Conservation (phyloP, 2,113 vertebrate species). For the Lutjanus erythropterus region DNA sequence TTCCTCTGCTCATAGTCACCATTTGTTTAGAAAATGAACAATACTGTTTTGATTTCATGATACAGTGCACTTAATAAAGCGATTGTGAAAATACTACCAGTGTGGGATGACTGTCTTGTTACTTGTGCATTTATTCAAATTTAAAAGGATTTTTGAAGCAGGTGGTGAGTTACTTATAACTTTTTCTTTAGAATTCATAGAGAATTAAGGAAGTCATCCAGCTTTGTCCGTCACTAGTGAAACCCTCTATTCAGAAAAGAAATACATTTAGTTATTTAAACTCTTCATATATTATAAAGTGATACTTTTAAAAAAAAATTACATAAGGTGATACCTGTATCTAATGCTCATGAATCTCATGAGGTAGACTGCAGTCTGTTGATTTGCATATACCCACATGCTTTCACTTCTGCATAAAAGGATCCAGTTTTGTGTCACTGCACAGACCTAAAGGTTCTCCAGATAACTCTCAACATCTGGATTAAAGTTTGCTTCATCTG, state of each 20-base stretch:
- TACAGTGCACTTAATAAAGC: constrained; percentile 62
- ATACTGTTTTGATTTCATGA: constrained; percentile 1
- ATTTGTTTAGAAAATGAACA: neutral
- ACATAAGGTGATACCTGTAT: neutral
- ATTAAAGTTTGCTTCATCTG: neutral
- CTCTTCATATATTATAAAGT: neutral
- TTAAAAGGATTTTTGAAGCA: neutral
- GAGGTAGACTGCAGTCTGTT: constrained; percentile 12
- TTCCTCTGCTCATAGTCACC: constrained; percentile 1
- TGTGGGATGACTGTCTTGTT: constrained; percentile 14
- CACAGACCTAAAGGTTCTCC: too few relatives aligned
- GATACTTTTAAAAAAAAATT: too few relatives aligned
- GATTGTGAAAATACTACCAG: constrained; percentile 2
- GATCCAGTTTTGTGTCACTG: neutral
- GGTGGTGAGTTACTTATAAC: neutral
- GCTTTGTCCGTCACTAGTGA: neutral
- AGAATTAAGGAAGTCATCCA: constrained; percentile 1
- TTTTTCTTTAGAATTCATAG: neutral
- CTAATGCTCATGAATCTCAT: neutral
- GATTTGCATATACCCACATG: constrained; percentile 13
- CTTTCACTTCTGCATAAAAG: constrained; percentile 71
- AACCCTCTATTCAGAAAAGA: rapidly evolving
- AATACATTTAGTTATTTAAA: neutral
- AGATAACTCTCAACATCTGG: neutral
- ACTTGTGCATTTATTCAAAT: neutral